These are phyloP conservation scores for Xyliphius kryptos DNA, from an alignment of 2,113 vertebrate genomes.

Conservation along the genomic window DNA sequence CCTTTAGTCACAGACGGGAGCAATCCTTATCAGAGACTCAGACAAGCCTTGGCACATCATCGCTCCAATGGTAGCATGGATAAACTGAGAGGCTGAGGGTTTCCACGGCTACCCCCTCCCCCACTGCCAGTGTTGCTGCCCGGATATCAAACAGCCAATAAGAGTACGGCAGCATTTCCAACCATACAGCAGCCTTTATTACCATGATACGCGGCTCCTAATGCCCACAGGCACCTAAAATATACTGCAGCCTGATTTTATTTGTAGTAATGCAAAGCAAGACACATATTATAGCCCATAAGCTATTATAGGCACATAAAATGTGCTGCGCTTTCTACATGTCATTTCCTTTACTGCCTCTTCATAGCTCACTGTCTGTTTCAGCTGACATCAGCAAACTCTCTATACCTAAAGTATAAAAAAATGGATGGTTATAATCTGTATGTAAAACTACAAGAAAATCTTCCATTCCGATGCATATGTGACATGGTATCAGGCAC, in stretches of 20 bases:
- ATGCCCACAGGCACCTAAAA: neutral
- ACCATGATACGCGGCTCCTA: slow-evolving; percentile 4
- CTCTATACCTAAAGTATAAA: neutral
- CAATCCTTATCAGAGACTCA: slow-evolving; percentile 42
- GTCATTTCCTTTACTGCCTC: slow-evolving; percentile 3
- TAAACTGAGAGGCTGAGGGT: slow-evolving; percentile 46
- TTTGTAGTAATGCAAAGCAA: slow-evolving; percentile 1
- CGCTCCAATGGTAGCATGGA: slow-evolving; percentile 50
- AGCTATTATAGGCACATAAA: slow-evolving; percentile 1
- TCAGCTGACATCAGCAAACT: slow-evolving; percentile 12
- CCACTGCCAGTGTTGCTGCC: slow-evolving; percentile 34
- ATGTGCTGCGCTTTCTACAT: neutral
- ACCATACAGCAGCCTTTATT: slow-evolving; percentile 12
- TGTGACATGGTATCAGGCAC: no score
- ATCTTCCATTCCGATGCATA: neutral
- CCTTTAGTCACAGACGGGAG: slow-evolving; percentile 46
- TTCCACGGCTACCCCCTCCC: slow-evolving; percentile 56
- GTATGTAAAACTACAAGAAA: slow-evolving; percentile 2
- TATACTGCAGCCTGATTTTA: slow-evolving; percentile 2
- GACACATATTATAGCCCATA: slow-evolving; percentile 1
- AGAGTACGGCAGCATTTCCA: slow-evolving; percentile 40
- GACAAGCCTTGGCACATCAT: slow-evolving; percentile 34
- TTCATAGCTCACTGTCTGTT: neutral
- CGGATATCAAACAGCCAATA: slow-evolving; percentile 60
- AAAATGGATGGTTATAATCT: neutral